phyloP scores from a whole-genome alignment of 23 tunicate species.

The Styela clava region DNA sequence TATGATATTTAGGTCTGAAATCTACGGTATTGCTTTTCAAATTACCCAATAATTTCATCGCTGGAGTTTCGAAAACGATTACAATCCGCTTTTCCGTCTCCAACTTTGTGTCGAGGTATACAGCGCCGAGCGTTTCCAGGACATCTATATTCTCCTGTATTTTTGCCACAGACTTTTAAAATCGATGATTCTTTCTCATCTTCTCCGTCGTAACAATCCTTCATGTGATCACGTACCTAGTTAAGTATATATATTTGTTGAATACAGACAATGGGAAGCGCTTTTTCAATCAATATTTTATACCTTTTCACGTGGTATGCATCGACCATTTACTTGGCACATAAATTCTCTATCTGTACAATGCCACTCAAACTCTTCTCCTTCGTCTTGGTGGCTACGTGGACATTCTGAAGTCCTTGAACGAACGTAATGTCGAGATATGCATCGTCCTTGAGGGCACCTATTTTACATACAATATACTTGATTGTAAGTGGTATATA shows the following conservation, averaged over 20 bases:
- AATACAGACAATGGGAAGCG: neutral
- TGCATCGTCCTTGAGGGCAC: slow-evolving; percentile 11
- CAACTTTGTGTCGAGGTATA: slow-evolving; percentile 34
- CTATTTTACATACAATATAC: no score
- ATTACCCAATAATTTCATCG: slow-evolving; percentile 29
- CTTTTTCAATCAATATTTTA: neutral
- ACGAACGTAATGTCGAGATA: slow-evolving; percentile 1
- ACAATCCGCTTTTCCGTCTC: slow-evolving; percentile 35
- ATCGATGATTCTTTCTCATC: slow-evolving; percentile 21
- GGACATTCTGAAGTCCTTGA: neutral
- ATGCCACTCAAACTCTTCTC: neutral
- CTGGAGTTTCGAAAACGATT: neutral
- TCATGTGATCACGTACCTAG: slow-evolving; percentile 20
- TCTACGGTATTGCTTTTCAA: no score
- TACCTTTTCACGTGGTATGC: slow-evolving; percentile 27
- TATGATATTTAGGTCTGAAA: no score
- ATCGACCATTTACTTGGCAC: slow-evolving; percentile 21
- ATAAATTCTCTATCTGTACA: slow-evolving; percentile 10
- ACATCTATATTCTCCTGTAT: slow-evolving; percentile 39
- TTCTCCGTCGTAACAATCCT: slow-evolving; percentile 35
- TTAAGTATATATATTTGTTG: neutral
- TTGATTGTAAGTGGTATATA: no score
- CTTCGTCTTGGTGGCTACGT: slow-evolving; percentile 1
- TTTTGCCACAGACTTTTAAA: slow-evolving; percentile 15
- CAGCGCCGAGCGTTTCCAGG: slow-evolving; percentile 17